Evolutionary conservation across 2,113 vertebrate genomes (phyloP).

Genomic region (Psilopogon haemacephalus): DNA sequence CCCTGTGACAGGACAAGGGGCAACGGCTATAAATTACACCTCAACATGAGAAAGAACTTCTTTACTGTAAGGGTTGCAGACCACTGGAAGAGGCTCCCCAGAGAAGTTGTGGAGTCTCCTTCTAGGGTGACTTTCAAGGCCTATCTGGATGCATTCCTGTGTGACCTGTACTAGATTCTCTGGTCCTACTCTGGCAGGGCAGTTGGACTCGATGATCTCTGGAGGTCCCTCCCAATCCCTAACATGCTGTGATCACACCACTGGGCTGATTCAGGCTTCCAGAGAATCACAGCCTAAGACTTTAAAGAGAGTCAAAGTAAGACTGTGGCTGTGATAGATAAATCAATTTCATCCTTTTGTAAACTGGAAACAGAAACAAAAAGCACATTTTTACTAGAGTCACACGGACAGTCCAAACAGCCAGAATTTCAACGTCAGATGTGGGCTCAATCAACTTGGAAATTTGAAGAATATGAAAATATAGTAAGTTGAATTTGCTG

Average conservation of each 20-base stretch:
- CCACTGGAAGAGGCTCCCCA: too few relatives aligned
- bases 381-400: neutral
- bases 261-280: neutral
- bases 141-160: too few relatives aligned
- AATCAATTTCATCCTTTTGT: neutral
- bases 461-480: neutral
- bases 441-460: neutral
- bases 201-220: too few relatives aligned
- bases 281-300: neutral
- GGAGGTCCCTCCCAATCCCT: too few relatives aligned
- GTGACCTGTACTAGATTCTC: too few relatives aligned
- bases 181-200: too few relatives aligned
- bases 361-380: neutral
- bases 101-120: too few relatives aligned
- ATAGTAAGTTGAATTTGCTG: neutral
- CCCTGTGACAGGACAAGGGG: too few relatives aligned
- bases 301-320: neutral
- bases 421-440: neutral
- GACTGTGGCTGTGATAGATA: neutral
- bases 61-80: too few relatives aligned
- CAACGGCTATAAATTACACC: too few relatives aligned
- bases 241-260: accelerated
- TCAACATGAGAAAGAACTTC: too few relatives aligned
- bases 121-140: too few relatives aligned
- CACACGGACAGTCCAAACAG: neutral